These are phyloP conservation scores for Sarcophaga bullata DNA, from an alignment of 1,140 invertebrate species.

Conservation along the genomic window DNA sequence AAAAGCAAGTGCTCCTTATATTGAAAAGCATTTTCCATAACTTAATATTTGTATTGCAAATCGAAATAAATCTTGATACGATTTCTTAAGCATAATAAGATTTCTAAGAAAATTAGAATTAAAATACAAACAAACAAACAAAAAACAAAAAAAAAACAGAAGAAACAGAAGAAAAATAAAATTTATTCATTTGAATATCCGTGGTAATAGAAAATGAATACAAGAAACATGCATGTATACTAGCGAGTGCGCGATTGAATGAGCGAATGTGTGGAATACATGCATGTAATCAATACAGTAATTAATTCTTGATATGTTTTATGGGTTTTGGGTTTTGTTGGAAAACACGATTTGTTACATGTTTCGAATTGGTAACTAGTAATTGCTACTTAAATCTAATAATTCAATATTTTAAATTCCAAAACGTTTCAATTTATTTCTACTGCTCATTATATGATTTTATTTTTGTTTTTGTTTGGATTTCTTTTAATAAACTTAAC, in stretches of 20 bases:
- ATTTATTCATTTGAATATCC: not conserved
- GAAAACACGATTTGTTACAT: constrained; percentile 31
- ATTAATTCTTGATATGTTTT: constrained; percentile 15
- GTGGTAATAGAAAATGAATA: no score
- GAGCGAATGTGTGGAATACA: not conserved
- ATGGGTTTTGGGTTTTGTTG: not conserved
- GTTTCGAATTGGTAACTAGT: constrained; percentile 33
- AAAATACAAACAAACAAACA: no score
- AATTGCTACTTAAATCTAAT: constrained; percentile 36
- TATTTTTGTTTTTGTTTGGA: not conserved
- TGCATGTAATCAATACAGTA: constrained; percentile 1
- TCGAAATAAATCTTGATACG: not conserved
- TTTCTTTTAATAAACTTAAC: no score
- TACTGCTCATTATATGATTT: not conserved
- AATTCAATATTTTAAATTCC: constrained; percentile 38
- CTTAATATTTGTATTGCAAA: not conserved
- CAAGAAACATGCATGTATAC: not conserved
- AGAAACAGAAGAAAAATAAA: constrained; percentile 2
- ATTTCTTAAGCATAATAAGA: not conserved
- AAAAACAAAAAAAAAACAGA: no score
- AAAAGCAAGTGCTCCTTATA: no score
- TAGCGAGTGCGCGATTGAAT: not conserved
- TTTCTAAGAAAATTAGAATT: not conserved
- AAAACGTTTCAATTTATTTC: constrained; percentile 30
- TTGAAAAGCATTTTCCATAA: no score